These are phyloP conservation scores for Chrysomela aeneicollis DNA, from an alignment of 2,888 invertebrate genomes.

Conservation along the genomic window DNA sequence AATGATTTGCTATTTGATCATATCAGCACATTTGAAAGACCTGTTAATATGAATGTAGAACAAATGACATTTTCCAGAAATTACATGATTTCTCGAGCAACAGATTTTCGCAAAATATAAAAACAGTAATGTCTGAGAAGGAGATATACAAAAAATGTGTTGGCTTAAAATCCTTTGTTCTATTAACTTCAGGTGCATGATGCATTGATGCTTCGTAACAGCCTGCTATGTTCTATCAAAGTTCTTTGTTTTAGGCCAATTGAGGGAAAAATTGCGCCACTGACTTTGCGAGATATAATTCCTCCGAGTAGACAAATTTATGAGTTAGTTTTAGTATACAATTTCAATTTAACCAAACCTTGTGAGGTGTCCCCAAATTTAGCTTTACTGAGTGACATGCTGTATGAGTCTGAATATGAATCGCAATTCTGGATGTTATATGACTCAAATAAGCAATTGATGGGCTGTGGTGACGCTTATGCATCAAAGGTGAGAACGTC, in stretches of 20 bases:
- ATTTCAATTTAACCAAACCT: conserved; percentile 81
- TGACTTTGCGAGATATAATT: conserved; percentile 84
- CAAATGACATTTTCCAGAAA: not conserved
- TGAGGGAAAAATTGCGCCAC: conserved; percentile 81
- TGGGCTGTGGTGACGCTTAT: conserved; percentile 90
- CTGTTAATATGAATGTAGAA: no score
- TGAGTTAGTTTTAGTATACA: conserved; percentile 87
- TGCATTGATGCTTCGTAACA: no score
- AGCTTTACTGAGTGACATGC: conserved; percentile 81
- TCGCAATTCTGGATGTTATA: conserved; percentile 97
- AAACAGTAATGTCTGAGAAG: no score
- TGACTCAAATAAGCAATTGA: conserved; percentile 86
- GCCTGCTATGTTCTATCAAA: no score
- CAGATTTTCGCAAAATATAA: no score
- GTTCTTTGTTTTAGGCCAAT: conserved; percentile 77
- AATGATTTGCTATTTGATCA: no score
- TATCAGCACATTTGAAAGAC: not conserved
- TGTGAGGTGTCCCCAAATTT: conserved; percentile 84
- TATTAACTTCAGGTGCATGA: no score
- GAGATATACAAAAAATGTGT: no score
- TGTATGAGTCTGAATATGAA: conserved; percentile 97
- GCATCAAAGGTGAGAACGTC: conserved; percentile 72
- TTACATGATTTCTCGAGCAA: no score
- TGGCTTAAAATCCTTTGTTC: no score
- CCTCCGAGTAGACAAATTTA: conserved; percentile 91